Conservation (phyloP, 2,797 vertebrate genomes). For the Lutjanus argentimaculatus region DNA sequence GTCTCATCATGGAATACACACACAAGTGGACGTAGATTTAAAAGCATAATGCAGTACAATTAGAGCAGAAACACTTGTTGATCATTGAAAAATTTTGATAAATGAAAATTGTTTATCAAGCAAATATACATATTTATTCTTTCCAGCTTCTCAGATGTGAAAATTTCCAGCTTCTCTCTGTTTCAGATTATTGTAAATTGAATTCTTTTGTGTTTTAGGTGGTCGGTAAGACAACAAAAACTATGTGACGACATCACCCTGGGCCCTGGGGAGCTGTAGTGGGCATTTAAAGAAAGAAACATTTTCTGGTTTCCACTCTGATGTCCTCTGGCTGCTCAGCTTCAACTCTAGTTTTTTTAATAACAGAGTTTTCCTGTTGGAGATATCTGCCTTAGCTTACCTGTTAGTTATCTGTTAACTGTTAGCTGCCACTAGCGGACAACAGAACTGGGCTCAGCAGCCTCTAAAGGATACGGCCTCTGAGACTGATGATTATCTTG, state of each 20-base stretch:
- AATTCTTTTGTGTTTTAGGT: neutral
- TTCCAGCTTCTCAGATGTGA: neutral
- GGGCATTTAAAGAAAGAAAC: neutral
- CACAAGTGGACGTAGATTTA: neutral
- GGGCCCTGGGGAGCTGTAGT: neutral
- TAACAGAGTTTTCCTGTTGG: no score
- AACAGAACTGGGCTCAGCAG: no score
- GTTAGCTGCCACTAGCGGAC: no score
- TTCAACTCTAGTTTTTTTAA: no score
- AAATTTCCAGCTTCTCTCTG: neutral
- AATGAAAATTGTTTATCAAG: neutral
- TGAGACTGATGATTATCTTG: no score
- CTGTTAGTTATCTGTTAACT: no score
- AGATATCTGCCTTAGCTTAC: no score
- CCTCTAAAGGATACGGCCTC: no score
- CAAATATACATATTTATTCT: neutral
- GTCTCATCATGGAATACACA: conserved; percentile 24
- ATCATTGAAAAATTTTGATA: neutral
- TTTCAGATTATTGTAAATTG: neutral
- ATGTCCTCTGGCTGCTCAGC: no score
- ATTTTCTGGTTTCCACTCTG: no score
- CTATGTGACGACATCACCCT: neutral
- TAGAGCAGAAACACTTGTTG: neutral
- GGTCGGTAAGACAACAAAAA: neutral
- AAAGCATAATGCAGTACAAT: neutral